Evolutionary conservation across 1,140 invertebrate species (phyloP), one percentile per base, ranked within the genome.

Genomic region (Philaenus spumarius): DNA sequence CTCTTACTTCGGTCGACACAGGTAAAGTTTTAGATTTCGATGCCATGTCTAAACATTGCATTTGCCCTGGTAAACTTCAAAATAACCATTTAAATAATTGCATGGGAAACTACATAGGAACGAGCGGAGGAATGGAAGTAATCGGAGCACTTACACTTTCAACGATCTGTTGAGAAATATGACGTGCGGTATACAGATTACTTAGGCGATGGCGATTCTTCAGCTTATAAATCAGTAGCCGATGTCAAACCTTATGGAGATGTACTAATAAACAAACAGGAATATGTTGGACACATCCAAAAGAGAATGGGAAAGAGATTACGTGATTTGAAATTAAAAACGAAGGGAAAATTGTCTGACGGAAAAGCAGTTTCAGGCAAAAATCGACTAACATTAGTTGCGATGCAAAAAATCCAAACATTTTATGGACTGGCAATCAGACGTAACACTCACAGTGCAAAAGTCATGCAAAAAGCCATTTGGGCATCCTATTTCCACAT

Each of bases 401-500:
- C 62, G 35, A 66, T 72, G 15, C 59, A 65, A 52, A 62, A 65
- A 53, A 58, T 66, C 34, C 68, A 54, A n/a, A n/a, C n/a, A n/a
- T n/a, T n/a, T n/a, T n/a, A n/a, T n/a, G n/a, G n/a, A n/a, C n/a
- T n/a, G n/a, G 66, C 68, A 42, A 71, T 71, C 54, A 59, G 66
- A 19, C 39, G 64, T 55, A 62, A 68, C 54, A 40, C n/a, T 55
- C 63, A 67, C 58, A 68, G 63, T 56, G 55, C 64, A 34, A 59
- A 68, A 46, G 56, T 69, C 24, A 72, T 69, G 68, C 63, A 63
- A 54, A 62, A 66, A 46, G 66, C 66, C 19, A 64, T 71, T 22
- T 66, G 62, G 68, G 65, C 65, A 51, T 67, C 67, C 15, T 69
- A 53, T 58, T 64, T 65, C 60, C 69, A 72, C 54, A 60, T 64